Evolutionary conservation across 2,797 vertebrate species (phyloP), one percentile per base, ranked within the genome.

Genomic region (Staurois parvus): DNA sequence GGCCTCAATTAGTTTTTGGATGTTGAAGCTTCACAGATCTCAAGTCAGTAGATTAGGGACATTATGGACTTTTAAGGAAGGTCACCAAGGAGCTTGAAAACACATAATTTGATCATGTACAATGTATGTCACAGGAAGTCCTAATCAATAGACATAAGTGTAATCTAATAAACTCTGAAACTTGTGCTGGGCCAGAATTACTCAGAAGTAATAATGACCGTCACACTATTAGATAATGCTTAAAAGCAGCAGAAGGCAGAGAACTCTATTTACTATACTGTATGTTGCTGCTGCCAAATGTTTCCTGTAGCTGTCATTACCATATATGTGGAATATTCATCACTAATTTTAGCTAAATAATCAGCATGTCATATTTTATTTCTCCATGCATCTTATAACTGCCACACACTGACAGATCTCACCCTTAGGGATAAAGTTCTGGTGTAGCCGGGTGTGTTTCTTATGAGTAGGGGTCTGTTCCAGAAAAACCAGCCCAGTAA

Each of bases 71-170:
- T 67, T 76, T 17, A 59, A 37, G 6, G 32, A 73, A 52, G 29
- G 64, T 45, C 79, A 78, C 37, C 32, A 56, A 12, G 67, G 52
- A 70, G 24, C 19, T 68, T 66, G 37, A 19, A 21, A 32, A 10
- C 66, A 29, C 13, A 45, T 69, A 73, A 72, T 45, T 66, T 79
- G 5, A 48, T 81, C 48, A 83, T 82, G 52, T 77, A 52, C 2
- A 28, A 73, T 86, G 64, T 62, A 32, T 84, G 26, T 70, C 30
- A 76, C 78, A 81, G 84, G 78, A 85, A 80, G 34, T 76, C 48
- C 72, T 32, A 67, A 30, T 66, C 66, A 81, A 69, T 81, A 76
- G 48, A 62, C 84, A 81, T 86, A 28, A 72, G 24, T 19, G 24
- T 72, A 76, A 81, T 81, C 75, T 10, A 86, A 62, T 81, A 52